Conservation (phyloP, 2,888 invertebrate species). For the Campoletis raptor region DNA sequence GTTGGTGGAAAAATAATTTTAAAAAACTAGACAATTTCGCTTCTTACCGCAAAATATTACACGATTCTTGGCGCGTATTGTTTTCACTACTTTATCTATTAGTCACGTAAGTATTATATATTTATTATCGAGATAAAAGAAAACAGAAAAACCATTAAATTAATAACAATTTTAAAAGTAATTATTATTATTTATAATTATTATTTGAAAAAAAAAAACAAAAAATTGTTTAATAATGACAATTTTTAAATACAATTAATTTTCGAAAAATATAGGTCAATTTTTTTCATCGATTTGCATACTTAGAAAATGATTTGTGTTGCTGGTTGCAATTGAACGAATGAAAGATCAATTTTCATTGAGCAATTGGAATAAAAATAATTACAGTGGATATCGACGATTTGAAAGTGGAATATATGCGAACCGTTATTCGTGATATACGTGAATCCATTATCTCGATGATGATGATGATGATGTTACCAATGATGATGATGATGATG, state of each 20-base stretch:
- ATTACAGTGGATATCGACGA: constrained; percentile 12
- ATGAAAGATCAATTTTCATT: constrained; percentile 22
- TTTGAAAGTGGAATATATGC: constrained; percentile 40
- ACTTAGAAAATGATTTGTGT: not conserved
- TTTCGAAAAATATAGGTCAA: not conserved
- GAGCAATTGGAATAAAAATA: constrained; percentile 9
- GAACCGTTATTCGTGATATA: constrained; percentile 55
- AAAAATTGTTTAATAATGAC: not conserved
- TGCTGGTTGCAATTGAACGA: not conserved
- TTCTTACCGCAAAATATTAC: constrained; percentile 42
- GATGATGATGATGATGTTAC: not conserved
- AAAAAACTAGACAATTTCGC: constrained; percentile 44
- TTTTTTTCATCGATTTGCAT: not conserved
- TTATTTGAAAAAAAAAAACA: not conserved
- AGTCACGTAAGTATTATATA: not conserved
- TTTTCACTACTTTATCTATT: constrained; percentile 39
- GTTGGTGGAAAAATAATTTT: constrained; percentile 16
- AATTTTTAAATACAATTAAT: not conserved
- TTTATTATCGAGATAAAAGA: not conserved
- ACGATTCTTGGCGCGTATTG: constrained; percentile 33
- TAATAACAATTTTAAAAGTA: not conserved
- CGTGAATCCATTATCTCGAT: constrained; percentile 36
- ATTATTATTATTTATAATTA: not conserved
- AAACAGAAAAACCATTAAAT: not conserved
- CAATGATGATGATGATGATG: not conserved